These are phyloP conservation scores for Ylistrum balloti DNA, from an alignment of 1,140 invertebrate species.

Conservation along the genomic window DNA sequence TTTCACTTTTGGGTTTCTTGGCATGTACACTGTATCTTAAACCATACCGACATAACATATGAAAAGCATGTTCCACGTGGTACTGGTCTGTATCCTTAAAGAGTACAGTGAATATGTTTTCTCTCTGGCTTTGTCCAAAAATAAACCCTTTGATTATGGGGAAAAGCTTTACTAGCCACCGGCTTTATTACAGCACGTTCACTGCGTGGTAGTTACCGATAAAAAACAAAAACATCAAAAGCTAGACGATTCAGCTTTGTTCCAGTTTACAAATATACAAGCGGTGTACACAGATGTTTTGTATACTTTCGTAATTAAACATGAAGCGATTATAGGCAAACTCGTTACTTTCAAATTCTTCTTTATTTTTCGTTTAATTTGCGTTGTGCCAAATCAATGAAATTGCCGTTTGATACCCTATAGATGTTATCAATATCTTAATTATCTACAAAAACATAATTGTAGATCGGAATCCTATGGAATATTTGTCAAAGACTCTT, in stretches of 20 bases:
- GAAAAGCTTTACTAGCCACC: no score
- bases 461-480: not conserved
- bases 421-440: not conserved
- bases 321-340: not conserved
- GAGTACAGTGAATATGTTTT: no score
- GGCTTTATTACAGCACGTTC: no score
- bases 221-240: slow-evolving; percentile 2
- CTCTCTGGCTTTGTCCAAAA: no score
- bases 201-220: not conserved
- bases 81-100: no score
- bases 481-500: no score
- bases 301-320: not conserved
- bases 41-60: no score
- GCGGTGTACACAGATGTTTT: not conserved
- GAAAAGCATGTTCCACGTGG: no score
- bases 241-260: not conserved
- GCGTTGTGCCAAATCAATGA: not conserved
- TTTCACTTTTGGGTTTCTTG: no score
- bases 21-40: no score
- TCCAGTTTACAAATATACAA: not conserved
- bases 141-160: no score
- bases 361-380: not conserved
- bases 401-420: not conserved
- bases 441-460: not conserved
- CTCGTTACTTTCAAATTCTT: not conserved